A percentile compares a stretch with the other conserved stretches of the same genome.
These are phyloP conservation scores for Parnassius glacialis DNA, from an alignment of 2,888 invertebrate genomes.

Conservation along the genomic window DNA sequence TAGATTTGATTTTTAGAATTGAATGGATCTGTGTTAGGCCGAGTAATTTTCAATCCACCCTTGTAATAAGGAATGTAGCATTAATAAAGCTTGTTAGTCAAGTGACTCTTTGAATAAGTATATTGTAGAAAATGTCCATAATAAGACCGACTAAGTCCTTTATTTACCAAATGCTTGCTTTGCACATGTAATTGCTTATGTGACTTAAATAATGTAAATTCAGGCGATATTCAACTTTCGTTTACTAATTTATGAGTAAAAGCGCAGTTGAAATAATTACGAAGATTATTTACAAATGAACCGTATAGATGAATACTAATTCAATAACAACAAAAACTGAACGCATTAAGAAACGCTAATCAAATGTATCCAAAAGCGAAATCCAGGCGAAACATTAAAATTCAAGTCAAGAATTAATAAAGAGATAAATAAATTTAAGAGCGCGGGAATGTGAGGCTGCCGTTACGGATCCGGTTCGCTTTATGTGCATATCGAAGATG, in stretches of 20 bases:
- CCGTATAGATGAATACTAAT: too few species aligned
- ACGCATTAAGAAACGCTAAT: conserved; percentile 19
- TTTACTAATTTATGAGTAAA: not conserved
- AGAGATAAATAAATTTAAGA: conserved; percentile 80
- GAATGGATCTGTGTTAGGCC: too few species aligned
- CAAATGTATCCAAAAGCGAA: conserved; percentile 25
- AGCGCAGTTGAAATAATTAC: conserved; percentile 5
- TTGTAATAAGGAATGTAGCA: too few species aligned
- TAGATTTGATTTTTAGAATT: too few species aligned
- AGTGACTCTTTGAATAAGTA: not conserved
- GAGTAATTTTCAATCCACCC: too few species aligned
- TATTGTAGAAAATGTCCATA: not conserved
- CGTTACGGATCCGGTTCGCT: conserved; percentile 76
- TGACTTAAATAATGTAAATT: too few species aligned
- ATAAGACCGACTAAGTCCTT: not conserved
- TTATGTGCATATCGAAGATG: conserved; percentile 80
- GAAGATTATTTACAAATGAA: conserved; percentile 1
- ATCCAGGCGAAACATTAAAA: conserved; percentile 66
- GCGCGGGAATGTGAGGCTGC: conserved; percentile 77
- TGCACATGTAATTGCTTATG: not conserved
- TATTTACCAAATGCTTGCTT: not conserved
- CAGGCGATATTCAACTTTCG: too few species aligned
- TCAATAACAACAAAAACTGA: not conserved
- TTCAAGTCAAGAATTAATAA: conserved; percentile 77
- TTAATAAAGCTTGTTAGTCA: conserved; percentile 12